These are phyloP conservation scores for Cerastis rubricosa DNA, from an alignment of 2,888 invertebrate genomes.

Conservation along the genomic window DNA sequence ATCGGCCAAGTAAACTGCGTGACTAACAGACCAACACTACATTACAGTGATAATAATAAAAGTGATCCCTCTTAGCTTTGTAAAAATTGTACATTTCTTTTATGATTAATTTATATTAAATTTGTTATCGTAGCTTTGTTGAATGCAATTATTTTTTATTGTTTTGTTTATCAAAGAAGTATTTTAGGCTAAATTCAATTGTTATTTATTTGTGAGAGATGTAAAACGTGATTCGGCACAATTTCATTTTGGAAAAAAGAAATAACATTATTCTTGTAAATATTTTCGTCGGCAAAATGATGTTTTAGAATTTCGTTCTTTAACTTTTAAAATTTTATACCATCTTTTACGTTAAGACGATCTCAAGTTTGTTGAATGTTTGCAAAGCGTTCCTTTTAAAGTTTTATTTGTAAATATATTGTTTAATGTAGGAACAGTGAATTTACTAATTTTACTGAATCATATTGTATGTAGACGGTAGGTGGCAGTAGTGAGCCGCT, in stretches of 20 bases:
- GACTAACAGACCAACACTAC: conserved; percentile 76
- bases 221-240: conserved; percentile 88
- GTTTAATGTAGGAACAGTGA: conserved; percentile 88
- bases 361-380: conserved; percentile 91
- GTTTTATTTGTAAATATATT: conserved; percentile 91
- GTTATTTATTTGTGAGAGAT: conserved; percentile 90
- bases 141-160: conserved; percentile 91
- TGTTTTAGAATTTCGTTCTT: conserved; percentile 87
- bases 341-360: conserved; percentile 90
- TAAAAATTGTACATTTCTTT: conserved; percentile 90
- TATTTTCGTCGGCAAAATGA: conserved; percentile 81
- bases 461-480: conserved; percentile 80
- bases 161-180: conserved; percentile 90
- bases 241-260: conserved; percentile 77
- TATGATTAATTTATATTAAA: conserved; percentile 90
- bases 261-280: conserved; percentile 84
- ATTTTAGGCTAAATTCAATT: conserved; percentile 90
- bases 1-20: conserved; percentile 65
- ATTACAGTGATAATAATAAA: conserved; percentile 86
- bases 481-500: conserved; percentile 72
- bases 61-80: conserved; percentile 88
- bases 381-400: conserved; percentile 91
- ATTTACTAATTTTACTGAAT: conserved; percentile 88
- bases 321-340: conserved; percentile 88
- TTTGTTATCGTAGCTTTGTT: conserved; percentile 91